Evolutionary conservation across 2,797 vertebrate species (phyloP).

Genomic region (Tachyglossus aculeatus): DNA sequence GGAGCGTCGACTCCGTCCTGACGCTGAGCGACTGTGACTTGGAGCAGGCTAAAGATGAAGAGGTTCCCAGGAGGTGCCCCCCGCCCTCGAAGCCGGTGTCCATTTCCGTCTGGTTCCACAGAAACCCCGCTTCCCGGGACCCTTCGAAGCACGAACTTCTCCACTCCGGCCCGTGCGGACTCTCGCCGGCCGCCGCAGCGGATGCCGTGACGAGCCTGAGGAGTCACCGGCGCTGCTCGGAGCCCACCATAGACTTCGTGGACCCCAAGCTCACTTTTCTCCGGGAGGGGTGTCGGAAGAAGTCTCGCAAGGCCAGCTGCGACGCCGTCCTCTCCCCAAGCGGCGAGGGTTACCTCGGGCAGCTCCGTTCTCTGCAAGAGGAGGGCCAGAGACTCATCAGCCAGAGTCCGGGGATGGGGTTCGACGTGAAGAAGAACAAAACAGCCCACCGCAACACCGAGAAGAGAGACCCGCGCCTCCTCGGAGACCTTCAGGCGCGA

Average conservation of each 20-base stretch:
- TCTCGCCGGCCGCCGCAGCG: slow-evolving; percentile 49
- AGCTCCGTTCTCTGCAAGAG: slow-evolving; percentile 61
- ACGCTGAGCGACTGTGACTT: slow-evolving; percentile 89
- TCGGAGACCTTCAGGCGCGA: slow-evolving; percentile 57
- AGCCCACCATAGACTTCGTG: slow-evolving; percentile 80
- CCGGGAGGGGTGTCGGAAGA: slow-evolving; percentile 51
- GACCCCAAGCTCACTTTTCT: slow-evolving; percentile 35
- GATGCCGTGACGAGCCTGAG: slow-evolving; percentile 62
- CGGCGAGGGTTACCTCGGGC: slow-evolving; percentile 67
- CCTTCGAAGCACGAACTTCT: slow-evolving; percentile 10
- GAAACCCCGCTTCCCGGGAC: slow-evolving; percentile 57
- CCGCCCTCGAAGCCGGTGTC: slow-evolving; percentile 70
- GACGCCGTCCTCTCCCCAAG: slow-evolving; percentile 76
- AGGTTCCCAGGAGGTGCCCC: slow-evolving; percentile 69
- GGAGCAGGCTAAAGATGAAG: slow-evolving; percentile 77
- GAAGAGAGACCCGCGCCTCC: too few species aligned
- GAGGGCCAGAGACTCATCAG: slow-evolving; percentile 65
- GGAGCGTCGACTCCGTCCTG: slow-evolving; percentile 91
- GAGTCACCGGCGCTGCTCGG: slow-evolving; percentile 85
- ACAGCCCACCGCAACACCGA: slow-evolving; percentile 50
- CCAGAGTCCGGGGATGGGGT: slow-evolving; percentile 56
- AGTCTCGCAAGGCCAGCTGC: slow-evolving; percentile 84
- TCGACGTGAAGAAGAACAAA: slow-evolving; percentile 55
- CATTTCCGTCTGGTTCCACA: slow-evolving; percentile 58
- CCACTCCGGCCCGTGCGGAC: slow-evolving; percentile 35